A percentile compares a stretch with the other conserved stretches of the same genome.
Evolutionary conservation across 2,888 invertebrate genomes (phyloP).

Genomic region (Agrochola litura): DNA sequence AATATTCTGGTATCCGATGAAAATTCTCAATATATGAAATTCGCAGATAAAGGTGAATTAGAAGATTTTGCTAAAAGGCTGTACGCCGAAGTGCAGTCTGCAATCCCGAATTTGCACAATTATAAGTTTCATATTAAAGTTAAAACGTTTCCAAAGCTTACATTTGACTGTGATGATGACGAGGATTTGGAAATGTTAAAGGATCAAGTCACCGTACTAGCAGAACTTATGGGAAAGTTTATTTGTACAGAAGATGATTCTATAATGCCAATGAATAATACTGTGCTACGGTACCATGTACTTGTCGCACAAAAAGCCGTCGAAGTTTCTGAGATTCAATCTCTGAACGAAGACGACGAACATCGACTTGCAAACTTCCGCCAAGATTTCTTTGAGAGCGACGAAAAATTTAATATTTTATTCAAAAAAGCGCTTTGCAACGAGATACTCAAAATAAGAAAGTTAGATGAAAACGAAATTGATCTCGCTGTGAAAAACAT

Average conservation of each 20-base stretch:
- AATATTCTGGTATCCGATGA: slow-evolving; percentile 42
- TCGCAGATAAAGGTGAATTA: slow-evolving; percentile 11
- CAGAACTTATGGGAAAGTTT: slow-evolving; percentile 6
- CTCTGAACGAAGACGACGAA: slow-evolving; percentile 22
- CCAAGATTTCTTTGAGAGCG: slow-evolving; percentile 37
- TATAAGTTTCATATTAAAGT: slow-evolving; percentile 42
- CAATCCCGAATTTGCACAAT: slow-evolving; percentile 25
- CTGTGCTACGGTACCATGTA: slow-evolving; percentile 50
- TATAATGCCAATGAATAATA: slow-evolving; percentile 38
- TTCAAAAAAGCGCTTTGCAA: slow-evolving; percentile 35
- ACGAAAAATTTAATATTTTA: slow-evolving; percentile 18
- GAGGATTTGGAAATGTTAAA: slow-evolving; percentile 3
- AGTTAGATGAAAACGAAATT: slow-evolving; percentile 4
- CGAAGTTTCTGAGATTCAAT: slow-evolving; percentile 32
- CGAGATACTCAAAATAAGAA: slow-evolving; percentile 20
- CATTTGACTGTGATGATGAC: slow-evolving; percentile 11
- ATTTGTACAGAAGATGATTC: slow-evolving; percentile 26
- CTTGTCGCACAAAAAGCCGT: slow-evolving; percentile 42
- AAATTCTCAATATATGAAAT: slow-evolving; percentile 27
- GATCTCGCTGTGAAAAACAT: slow-evolving; percentile 20
- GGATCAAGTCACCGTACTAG: slow-evolving; percentile 20
- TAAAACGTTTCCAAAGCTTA: slow-evolving; percentile 35
- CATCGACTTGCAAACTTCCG: slow-evolving; percentile 45
- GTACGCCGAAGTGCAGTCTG: slow-evolving; percentile 13
- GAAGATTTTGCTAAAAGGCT: slow-evolving; percentile 27